Base-by-base conservation (phyloP, 2,888 invertebrate species). In the Pecten maximus region DNA sequence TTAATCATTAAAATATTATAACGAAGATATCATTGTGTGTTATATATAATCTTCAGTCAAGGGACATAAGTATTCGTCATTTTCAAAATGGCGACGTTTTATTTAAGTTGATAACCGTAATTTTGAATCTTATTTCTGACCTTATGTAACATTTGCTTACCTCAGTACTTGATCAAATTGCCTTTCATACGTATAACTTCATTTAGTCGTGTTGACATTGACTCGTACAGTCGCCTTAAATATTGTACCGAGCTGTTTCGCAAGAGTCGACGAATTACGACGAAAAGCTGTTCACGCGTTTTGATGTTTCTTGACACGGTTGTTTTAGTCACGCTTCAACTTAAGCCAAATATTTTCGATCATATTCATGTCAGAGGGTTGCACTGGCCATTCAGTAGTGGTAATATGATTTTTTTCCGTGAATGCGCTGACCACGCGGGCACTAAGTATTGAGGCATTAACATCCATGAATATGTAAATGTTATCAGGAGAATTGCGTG, bases 401-500 rank as follows among this genome's bases (percentile, higher is more conserved):
- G 16, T 60, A 23, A 60, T 60, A 1, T n/a, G 2, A n/a, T 60
- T 60, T 60, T 60, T 23, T 2, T 60, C 23, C 60, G 2, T 60
- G 6, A 23, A 60, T n/a, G 19, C 60, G n/a, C 8, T 60, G 3
- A 60, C 60, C 8, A 60, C 8, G 2, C 60, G 23, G 60, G 60
- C n/a, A 0, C 60, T 19, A 60, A 23, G 60, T 23, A 60, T 23
- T 4, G 60, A 23, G 0, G 60, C 60, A n/a, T 60, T 60, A 23
- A 23, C 60, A n/a, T 60, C 60, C n/a, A 44, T 44, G 40, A 50
- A 74, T 89, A 40, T 89, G 89, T 74, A 86, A 74, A n/a, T 87
- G 87, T 90, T 86, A 50, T 90, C 88, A 19, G 88, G 86, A 40
- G 88, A 90, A 90, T 90, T 88, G 40, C 44, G 10, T 40, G 88